These are phyloP conservation scores for Wasmannia auropunctata DNA, from an alignment of 1,140 invertebrate genomes.

Conservation along the genomic window DNA sequence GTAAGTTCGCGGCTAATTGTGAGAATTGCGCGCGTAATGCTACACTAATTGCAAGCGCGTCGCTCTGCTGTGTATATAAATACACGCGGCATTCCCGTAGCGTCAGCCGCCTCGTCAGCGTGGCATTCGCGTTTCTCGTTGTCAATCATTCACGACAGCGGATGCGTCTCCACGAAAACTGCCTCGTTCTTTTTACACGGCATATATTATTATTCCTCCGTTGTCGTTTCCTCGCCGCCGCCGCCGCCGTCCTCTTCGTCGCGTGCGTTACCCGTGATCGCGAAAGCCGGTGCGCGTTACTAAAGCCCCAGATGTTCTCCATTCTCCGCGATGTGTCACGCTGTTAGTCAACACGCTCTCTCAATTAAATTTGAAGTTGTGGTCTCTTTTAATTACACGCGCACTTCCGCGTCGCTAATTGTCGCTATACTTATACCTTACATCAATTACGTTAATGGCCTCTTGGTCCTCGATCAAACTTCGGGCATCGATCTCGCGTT, in stretches of 20 bases:
- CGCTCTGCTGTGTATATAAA: not conserved
- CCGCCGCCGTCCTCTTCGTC: not conserved
- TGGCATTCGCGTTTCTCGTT: not conserved
- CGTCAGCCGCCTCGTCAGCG: not conserved
- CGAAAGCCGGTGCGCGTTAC: not conserved
- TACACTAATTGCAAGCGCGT: not conserved
- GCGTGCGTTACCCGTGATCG: not conserved
- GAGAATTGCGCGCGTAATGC: constrained; percentile 15
- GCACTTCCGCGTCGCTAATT: not conserved
- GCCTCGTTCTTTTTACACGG: not conserved
- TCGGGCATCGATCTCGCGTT: not conserved
- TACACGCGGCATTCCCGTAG: not conserved
- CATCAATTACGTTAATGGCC: not conserved
- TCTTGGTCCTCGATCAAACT: not conserved
- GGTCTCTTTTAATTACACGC: not conserved
- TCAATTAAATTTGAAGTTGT: not conserved
- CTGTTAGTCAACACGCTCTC: not conserved
- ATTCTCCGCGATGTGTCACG: not conserved
- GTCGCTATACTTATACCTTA: too few relatives aligned
- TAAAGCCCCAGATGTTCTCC: not conserved
- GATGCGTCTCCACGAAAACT: constrained; percentile 9
- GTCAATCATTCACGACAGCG: constrained; percentile 7
- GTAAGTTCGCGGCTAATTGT: not conserved
- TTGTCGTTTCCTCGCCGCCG: not conserved
- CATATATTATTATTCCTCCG: constrained; percentile 21